These are phyloP conservation scores for Ophion ventricosus DNA, from an alignment of 2,888 invertebrate species.

Conservation along the genomic window DNA sequence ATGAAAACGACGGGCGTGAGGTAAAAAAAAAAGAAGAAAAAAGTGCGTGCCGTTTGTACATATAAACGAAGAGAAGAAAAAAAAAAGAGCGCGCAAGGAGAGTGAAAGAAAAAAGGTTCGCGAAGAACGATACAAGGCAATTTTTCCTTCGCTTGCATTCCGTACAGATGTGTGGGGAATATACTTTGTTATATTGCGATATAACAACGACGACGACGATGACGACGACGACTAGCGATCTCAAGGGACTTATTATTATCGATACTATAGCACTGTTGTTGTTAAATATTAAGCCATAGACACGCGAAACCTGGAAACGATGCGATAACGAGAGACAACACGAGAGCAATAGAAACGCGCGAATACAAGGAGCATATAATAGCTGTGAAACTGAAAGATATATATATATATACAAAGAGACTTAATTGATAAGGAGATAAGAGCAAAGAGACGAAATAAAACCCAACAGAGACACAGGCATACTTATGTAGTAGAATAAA, in stretches of 20 bases:
- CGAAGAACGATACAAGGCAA: constrained; percentile 62
- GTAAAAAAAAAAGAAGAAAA: constrained; percentile 19
- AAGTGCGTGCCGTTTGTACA: constrained; percentile 62
- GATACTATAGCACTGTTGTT: constrained; percentile 53
- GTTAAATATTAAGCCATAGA: constrained; percentile 62
- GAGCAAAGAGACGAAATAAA: constrained; percentile 34
- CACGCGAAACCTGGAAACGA: constrained; percentile 25
- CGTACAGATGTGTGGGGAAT: constrained; percentile 60
- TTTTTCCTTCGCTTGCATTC: constrained; percentile 71
- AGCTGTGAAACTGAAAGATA: not conserved
- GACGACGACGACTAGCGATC: constrained; percentile 55
- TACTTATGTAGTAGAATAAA: constrained; percentile 53
- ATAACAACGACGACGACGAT: constrained; percentile 28
- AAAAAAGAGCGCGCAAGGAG: not conserved
- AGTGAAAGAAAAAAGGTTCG: not conserved
- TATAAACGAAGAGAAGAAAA: constrained; percentile 32
- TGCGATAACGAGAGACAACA: not conserved
- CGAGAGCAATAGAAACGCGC: constrained; percentile 33
- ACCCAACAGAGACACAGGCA: constrained; percentile 48
- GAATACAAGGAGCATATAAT: not conserved
- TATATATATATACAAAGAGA: constrained; percentile 14
- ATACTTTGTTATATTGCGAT: constrained; percentile 62
- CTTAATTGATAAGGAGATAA: constrained; percentile 5
- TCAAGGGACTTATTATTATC: constrained; percentile 67
- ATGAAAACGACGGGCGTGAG: constrained; percentile 24